Percentiles rank a stretch among this genome's conserved stretches.
Evolutionary conservation across 53 echinoderm and acorn worm genomes (phyloP).

Genomic region (Echinarachnius parma): DNA sequence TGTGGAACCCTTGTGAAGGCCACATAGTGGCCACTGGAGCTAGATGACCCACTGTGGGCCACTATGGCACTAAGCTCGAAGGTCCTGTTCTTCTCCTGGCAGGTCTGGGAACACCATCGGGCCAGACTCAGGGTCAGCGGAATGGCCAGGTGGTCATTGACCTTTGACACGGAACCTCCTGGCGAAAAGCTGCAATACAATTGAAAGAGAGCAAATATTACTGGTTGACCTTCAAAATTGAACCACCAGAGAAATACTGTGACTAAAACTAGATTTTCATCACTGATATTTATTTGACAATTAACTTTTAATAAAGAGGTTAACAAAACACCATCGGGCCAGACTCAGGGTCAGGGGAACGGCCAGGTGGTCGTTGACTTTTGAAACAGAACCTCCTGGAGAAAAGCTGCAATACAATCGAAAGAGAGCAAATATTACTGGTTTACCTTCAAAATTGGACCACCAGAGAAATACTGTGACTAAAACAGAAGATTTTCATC

Average conservation of each 20-base stretch:
- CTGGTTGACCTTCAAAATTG: no score
- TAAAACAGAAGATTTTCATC: no score
- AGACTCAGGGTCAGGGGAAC: constrained; percentile 70
- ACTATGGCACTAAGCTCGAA: constrained; percentile 80
- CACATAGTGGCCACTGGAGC: constrained; percentile 96
- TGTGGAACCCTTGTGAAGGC: constrained; percentile 76
- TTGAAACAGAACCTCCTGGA: constrained; percentile 86
- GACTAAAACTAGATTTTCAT: no score
- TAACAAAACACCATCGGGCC: constrained; percentile 86
- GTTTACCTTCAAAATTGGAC: no score
- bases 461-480: no score
- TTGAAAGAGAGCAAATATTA: neutral
- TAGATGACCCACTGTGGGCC: constrained; percentile 90
- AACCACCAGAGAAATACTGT: no score
- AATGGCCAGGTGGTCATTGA: constrained; percentile 85
- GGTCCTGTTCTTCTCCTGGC: constrained; percentile 51
- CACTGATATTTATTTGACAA: no score
- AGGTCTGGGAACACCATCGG: constrained; percentile 82
- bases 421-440: no score
- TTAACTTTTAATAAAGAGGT: no score
- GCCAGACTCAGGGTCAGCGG: constrained; percentile 68
- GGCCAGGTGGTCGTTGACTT: constrained; percentile 86
- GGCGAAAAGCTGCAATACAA: constrained; percentile 69
- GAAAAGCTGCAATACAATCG: constrained; percentile 59
- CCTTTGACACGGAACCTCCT: constrained; percentile 87